A percentile compares a stretch with the other conserved stretches of the same genome.
Conservation (phyloP, 2,888 invertebrate species). For the Cheilosia scutellata region DNA sequence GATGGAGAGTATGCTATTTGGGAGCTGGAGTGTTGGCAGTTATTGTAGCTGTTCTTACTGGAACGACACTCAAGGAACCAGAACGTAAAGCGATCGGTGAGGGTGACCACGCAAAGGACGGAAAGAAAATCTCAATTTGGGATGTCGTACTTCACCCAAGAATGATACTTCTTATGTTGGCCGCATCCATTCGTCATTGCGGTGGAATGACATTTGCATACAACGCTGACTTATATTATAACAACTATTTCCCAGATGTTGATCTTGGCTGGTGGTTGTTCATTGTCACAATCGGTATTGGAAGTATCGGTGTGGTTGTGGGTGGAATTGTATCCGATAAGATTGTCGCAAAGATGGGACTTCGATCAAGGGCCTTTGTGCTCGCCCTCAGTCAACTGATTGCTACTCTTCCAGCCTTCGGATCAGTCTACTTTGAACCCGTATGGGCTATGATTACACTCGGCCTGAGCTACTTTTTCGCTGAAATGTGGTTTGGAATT, state of each 20-base stretch:
- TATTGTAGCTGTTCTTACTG: slow-evolving; percentile 89
- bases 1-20: slow-evolving; percentile 94
- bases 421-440: slow-evolving; percentile 92
- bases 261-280: slow-evolving; percentile 96
- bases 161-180: slow-evolving; percentile 91
- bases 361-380: slow-evolving; percentile 91
- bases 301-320: slow-evolving; percentile 87
- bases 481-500: slow-evolving; percentile 98
- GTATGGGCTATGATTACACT: slow-evolving; percentile 94
- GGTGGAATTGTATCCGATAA: slow-evolving; percentile 93
- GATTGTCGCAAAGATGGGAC: slow-evolving; percentile 94
- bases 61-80: slow-evolving; percentile 91
- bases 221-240: slow-evolving; percentile 95
- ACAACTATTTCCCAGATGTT: slow-evolving; percentile 94
- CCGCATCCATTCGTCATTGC: slow-evolving; percentile 95
- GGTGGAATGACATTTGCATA: slow-evolving; percentile 96
- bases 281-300: slow-evolving; percentile 94
- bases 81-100: slow-evolving; percentile 91
- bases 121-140: slow-evolving; percentile 88
- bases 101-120: slow-evolving; percentile 84
- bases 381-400: slow-evolving; percentile 93
- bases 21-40: slow-evolving; percentile 91
- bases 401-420: slow-evolving; percentile 93
- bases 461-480: slow-evolving; percentile 95
- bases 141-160: slow-evolving; percentile 91